Conservation (phyloP, 2,797 vertebrate genomes). For the Chelon auratus region DNA sequence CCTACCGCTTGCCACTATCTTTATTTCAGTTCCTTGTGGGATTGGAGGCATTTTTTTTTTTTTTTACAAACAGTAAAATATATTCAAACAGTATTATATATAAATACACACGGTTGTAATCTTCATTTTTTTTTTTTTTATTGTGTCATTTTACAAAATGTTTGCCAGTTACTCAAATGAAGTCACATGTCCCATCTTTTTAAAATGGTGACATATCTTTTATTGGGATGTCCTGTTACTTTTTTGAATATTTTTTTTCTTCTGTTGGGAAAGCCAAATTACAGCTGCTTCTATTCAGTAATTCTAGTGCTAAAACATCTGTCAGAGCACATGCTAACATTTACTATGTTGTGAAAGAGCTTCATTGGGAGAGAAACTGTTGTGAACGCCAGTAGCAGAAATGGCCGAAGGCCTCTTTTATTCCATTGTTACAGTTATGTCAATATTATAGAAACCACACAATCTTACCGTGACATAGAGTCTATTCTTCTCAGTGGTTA, state of each 20-base stretch:
- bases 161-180: constrained; percentile 64
- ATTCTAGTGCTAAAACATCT: constrained; percentile 38
- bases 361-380: constrained; percentile 51
- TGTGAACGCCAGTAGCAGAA: constrained; percentile 47
- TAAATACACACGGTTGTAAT: constrained; percentile 63
- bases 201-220: constrained; percentile 44
- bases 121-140: constrained; percentile 48
- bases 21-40: constrained; percentile 64
- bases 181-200: constrained; percentile 56
- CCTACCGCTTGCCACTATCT: constrained; percentile 75
- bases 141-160: constrained; percentile 48
- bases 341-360: constrained; percentile 35
- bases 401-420: constrained; percentile 6
- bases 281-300: constrained; percentile 50
- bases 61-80: constrained; percentile 59
- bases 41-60: constrained; percentile 48
- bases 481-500: constrained; percentile 20
- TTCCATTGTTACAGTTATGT: constrained; percentile 23
- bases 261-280: constrained; percentile 65
- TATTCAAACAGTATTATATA: constrained; percentile 80
- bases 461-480: constrained; percentile 17
- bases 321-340: constrained; percentile 13
- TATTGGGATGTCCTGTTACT: constrained; percentile 52
- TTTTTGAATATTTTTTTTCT: constrained; percentile 28
- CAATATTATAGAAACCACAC: constrained; percentile 21